A percentile compares a stretch with the other conserved stretches of the same genome.
Conservation (phyloP, 2,113 vertebrate species). For the Gymnarchus niloticus region DNA sequence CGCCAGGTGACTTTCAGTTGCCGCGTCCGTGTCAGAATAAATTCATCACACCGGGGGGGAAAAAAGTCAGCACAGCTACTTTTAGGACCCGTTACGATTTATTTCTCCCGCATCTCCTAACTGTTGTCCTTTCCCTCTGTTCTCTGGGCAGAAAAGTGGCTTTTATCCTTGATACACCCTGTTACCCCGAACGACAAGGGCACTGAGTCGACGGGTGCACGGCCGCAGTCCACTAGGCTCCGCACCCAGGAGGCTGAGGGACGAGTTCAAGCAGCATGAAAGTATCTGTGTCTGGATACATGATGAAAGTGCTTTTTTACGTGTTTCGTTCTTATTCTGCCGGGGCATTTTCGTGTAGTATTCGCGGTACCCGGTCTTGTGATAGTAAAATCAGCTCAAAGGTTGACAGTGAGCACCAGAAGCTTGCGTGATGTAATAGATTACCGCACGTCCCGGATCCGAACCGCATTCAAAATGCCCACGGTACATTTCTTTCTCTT, state of each 20-base stretch:
- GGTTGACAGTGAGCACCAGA: conserved; percentile 25
- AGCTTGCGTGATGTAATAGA: conserved; percentile 58
- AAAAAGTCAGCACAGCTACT: not conserved
- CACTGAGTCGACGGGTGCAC: not conserved
- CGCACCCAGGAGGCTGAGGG: not conserved
- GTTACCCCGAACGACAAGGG: not conserved
- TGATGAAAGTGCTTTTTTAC: not conserved
- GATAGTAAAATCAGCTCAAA: not conserved
- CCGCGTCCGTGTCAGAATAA: not conserved
- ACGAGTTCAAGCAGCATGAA: not conserved
- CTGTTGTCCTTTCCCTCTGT: not conserved
- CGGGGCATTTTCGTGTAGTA: not conserved
- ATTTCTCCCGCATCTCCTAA: not conserved
- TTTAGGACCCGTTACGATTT: not conserved
- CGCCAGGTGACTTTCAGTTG: conserved; percentile 12
- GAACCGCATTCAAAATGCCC: conserved; percentile 42
- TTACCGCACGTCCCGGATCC: conserved; percentile 61
- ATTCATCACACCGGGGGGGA: not conserved
- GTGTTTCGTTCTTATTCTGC: not conserved
- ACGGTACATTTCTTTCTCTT: conserved; percentile 14
- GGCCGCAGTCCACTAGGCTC: not conserved
- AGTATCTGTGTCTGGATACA: not conserved
- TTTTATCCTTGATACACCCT: not conserved
- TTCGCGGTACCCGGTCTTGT: not conserved
- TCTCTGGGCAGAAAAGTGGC: not conserved